Evolutionary conservation across 2,113 vertebrate species (phyloP).

Genomic region (Pterocles gutturalis): DNA sequence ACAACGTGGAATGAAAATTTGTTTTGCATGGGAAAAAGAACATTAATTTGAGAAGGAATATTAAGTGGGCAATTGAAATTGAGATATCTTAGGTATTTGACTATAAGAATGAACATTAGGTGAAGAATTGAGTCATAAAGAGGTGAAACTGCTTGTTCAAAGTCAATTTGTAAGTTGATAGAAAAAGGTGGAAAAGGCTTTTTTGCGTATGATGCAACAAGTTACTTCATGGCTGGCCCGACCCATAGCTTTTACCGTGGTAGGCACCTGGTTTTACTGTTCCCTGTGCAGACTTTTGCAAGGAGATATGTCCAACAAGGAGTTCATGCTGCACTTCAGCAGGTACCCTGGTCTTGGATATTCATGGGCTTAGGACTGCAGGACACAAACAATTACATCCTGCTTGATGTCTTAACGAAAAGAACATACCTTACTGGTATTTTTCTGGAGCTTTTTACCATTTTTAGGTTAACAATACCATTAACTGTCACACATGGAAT

Average conservation of each 20-base stretch:
- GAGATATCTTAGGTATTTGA: neutral
- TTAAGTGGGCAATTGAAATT: neutral
- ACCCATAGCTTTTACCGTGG: neutral
- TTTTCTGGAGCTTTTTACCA: neutral
- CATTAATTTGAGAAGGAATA: neutral
- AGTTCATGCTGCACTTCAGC: neutral
- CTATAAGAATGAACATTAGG: neutral
- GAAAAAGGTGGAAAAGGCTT: neutral
- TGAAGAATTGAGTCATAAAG: neutral
- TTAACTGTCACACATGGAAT: neutral
- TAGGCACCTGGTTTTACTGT: neutral
- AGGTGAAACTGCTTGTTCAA: neutral
- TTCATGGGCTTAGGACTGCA: neutral
- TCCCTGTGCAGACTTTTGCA: neutral
- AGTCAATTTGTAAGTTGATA: neutral
- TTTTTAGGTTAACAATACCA: neutral
- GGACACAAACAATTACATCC: accelerated
- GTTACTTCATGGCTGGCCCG: accelerated
- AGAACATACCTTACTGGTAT: neutral
- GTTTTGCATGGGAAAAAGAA: neutral
- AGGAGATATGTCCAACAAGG: neutral
- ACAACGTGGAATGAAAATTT: neutral
- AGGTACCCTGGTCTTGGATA: neutral
- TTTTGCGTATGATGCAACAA: neutral
- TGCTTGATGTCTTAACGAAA: neutral